These are phyloP conservation scores for Bergia puertoricense DNA, from an alignment of 92 coral and sea anemone genomes.

Conservation along the genomic window DNA sequence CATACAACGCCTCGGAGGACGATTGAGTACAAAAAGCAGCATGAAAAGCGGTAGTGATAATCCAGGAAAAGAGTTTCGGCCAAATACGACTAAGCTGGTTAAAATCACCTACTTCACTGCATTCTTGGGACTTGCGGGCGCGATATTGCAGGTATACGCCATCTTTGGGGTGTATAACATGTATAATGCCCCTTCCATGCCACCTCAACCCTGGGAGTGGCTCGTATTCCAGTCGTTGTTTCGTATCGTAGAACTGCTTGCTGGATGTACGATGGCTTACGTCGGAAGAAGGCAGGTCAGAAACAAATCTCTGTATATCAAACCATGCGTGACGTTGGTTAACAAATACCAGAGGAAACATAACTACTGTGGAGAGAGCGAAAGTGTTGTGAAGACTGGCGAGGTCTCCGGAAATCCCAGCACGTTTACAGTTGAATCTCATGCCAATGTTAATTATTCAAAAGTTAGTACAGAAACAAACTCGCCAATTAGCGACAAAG, in stretches of 20 bases:
- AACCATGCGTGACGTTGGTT: neutral
- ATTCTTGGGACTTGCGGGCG: constrained; percentile 68
- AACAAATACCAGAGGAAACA: neutral
- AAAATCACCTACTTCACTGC: constrained; percentile 75
- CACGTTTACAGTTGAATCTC: neutral
- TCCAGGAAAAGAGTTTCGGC: constrained; percentile 34
- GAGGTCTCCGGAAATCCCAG: neutral
- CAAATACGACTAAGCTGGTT: constrained; percentile 76
- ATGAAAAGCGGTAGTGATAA: neutral
- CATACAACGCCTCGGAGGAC: constrained; percentile 55
- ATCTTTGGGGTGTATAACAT: constrained; percentile 66
- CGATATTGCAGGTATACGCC: constrained; percentile 75
- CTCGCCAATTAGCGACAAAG: neutral
- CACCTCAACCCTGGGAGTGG: constrained; percentile 82
- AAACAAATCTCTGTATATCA: constrained; percentile 9
- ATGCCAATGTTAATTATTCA: neutral
- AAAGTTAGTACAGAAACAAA: neutral
- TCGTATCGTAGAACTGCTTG: constrained; percentile 72
- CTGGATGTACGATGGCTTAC: constrained; percentile 77
- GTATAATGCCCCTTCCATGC: constrained; percentile 33
- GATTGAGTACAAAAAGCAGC: constrained; percentile 14
- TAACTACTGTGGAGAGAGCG: constrained; percentile 12
- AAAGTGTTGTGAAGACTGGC: constrained; percentile 4
- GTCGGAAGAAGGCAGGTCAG: constrained; percentile 73
- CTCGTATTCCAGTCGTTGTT: constrained; percentile 61